phyloP scores from a whole-genome alignment of 2,888 invertebrate genomes.

The Daptonema setosum region DNA sequence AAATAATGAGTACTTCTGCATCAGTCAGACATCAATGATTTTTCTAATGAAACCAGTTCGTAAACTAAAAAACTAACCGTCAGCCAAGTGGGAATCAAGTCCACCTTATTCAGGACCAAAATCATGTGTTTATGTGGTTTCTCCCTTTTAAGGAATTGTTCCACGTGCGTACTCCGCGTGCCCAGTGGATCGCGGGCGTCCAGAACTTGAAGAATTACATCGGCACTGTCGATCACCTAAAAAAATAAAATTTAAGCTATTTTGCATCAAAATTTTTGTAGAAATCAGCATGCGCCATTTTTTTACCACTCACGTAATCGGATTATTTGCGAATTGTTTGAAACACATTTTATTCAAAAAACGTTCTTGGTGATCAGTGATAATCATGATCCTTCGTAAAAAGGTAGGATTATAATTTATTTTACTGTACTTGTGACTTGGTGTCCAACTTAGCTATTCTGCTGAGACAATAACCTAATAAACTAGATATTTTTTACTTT shows the following conservation, averaged over 20 bases:
- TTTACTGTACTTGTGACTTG: neutral
- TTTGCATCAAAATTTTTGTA: constrained; percentile 2
- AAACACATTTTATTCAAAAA: no score
- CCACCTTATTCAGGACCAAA: constrained; percentile 76
- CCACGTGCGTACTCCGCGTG: constrained; percentile 72
- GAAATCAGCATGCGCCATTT: no score
- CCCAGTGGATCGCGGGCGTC: constrained; percentile 94
- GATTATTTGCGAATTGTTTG: no score
- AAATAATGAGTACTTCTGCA: no score
- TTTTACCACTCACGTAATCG: no score
- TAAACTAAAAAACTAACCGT: constrained; percentile 37
- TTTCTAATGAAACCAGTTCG: no score
- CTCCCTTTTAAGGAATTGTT: constrained; percentile 72
- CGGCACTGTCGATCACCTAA: constrained; percentile 69
- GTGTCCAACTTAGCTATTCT: neutral
- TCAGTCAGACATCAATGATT: neutral
- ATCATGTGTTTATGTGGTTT: constrained; percentile 91
- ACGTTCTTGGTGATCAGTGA: no score
- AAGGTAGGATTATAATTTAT: neutral
- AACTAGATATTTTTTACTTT: no score
- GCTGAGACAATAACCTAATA: no score
- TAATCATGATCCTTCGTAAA: no score
- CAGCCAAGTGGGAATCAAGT: constrained; percentile 83
- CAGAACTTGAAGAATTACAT: constrained; percentile 78
- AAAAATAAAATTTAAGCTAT: constrained; percentile 7